Evolutionary conservation across 2,113 vertebrate species (phyloP), one percentile per base, ranked within the genome.

Genomic region (Chaenogobius annularis): DNA sequence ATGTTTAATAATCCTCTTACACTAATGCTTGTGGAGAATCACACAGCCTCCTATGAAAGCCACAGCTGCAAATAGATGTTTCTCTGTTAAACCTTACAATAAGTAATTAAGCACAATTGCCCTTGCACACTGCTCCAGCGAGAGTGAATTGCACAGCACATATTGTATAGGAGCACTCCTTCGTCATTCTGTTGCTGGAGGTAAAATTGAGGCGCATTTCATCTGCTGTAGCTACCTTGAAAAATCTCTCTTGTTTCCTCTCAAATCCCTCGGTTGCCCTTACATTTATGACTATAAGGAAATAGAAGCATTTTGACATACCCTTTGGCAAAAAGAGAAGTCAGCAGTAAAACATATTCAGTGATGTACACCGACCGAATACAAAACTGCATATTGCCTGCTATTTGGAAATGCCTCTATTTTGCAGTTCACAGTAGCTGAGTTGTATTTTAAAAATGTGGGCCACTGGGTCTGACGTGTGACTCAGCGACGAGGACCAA

Each of bases 1-100:
- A 58, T 68, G 63, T 79, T 75, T 67, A 83, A 81, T 88, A 87
- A 88, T 89, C 88, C 79, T 82, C 85, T 89, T 86, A 86, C 20
- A 23, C 10, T 55, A 55, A 55, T 55, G 54, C 54, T 55, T 12
- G n/a, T 2, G 22, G 54, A 55, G 20, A 85, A 31, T 74, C 61
- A 56, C 69, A 44, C 47, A 35, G 55, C 35, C 15, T 68, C 56
- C 61, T 78, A 20, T 54, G 67, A 10, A 52, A 68, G 54, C 61
- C 44, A 59, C 73, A 63, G 71, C 71, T 74, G 72, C 73, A 78
- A 58, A 71, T 66, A 37, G 35, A 48, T 1, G 73, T 61, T 72
- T 84, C 69, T 63, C 40, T 63, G 15, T n/a, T 19, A 20, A 63
- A 40, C 61, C 37, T 63, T 61, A 26, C 26, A 35, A 35, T 35